Evolutionary conservation across 2,797 vertebrate genomes (phyloP), one percentile per base, ranked within the genome.

Genomic region (Hoplostethus atlanticus): DNA sequence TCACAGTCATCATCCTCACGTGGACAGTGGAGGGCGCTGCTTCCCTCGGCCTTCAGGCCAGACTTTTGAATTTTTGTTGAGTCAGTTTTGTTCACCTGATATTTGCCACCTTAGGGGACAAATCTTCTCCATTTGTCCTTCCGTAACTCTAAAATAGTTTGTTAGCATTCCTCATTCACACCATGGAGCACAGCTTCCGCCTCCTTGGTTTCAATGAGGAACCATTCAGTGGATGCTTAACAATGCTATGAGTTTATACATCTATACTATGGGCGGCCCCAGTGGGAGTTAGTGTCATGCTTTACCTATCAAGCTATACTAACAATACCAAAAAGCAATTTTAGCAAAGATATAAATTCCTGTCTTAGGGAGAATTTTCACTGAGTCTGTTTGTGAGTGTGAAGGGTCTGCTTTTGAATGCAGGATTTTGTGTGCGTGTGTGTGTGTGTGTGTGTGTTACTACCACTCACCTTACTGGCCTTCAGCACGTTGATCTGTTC

Each of bases 401-500:
- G 6, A 17, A 21, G 9, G 17, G 10, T 68, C 36, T 55, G 36
- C 13, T 47, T 63, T 46, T 58, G 54, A 40, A 16, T 54, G 28
- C 17, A 21, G 21, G 21, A 21, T 21, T 21, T 21, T 53, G 48
- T 21, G 34, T 64, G 58, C 25, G 38, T 57, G 17, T 50, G 40
- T 44, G 12, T 11, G 62, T 12, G 42, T 52, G 48, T 55, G 71
- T 68, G 25, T 65, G 70, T 25, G 55, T 56, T 30, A 38, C 36
- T 5, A 15, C 1, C 3, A 57, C 90, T 88, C 79, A 99, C 98
- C 97, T 98, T 99, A 95, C 98, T 99, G 91, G 97, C 96, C 84
- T 97, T 99, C 84, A 99, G 90, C 78, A 99, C 97, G 71, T 96
- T 95, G 89, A 99, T 98, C 94, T 99, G 98, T 64, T 99, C 98